A percentile compares a stretch with the other conserved stretches of the same genome.
Evolutionary conservation across 2,797 vertebrate genomes (phyloP).

Genomic region (Enteromius fasciolatus): DNA sequence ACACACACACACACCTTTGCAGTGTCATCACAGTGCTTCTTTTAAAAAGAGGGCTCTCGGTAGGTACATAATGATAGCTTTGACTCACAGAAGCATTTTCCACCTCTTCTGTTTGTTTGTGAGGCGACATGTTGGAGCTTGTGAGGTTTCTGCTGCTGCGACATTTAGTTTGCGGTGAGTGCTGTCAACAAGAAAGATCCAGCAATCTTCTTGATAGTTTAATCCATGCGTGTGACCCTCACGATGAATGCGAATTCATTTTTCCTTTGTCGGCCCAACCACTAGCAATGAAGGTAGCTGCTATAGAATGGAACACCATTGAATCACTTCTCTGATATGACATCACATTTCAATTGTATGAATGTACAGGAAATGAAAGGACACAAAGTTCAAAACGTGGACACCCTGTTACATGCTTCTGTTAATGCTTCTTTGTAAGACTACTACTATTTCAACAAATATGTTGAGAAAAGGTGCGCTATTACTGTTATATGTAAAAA

Average conservation of each 20-base stretch:
- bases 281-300: slow-evolving; percentile 8
- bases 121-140: slow-evolving; percentile 68
- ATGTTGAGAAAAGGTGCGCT: not conserved
- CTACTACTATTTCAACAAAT: not conserved
- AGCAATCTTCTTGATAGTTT: slow-evolving; percentile 80
- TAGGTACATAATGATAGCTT: slow-evolving; percentile 74
- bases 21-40: slow-evolving; percentile 49
- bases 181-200: slow-evolving; percentile 70
- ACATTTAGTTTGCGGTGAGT: slow-evolving; percentile 66
- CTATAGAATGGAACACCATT: not conserved
- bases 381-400: not conserved
- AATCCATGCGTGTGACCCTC: slow-evolving; percentile 73
- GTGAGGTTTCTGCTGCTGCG: slow-evolving; percentile 64
- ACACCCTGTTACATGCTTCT: not conserved
- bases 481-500: not conserved
- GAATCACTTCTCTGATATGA: slow-evolving; percentile 1
- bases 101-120: slow-evolving; percentile 68
- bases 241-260: slow-evolving; percentile 71
- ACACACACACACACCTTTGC: slow-evolving; percentile 21
- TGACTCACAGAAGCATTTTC: slow-evolving; percentile 57
- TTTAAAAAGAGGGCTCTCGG: slow-evolving; percentile 64
- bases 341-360: not conserved
- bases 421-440: not conserved
- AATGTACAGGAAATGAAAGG: slow-evolving; percentile 2
- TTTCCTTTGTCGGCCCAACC: slow-evolving; percentile 51